Percentiles rank a stretch among this genome's conserved stretches.
phyloP scores from a whole-genome alignment of 2,113 vertebrate genomes.

The Empidonax alnorum region DNA sequence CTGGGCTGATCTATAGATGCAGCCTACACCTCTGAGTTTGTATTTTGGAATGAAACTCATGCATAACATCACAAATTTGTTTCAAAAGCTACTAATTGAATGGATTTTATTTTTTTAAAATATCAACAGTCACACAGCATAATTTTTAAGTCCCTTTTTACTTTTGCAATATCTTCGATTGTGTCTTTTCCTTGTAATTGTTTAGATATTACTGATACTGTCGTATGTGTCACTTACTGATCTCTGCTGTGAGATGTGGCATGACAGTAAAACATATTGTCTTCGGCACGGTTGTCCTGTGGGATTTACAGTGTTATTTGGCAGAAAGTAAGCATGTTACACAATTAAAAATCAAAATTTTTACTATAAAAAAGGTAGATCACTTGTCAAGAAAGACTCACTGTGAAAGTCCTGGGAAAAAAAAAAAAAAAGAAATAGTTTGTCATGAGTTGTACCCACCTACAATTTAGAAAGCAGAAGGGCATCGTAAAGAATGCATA shows the following conservation, averaged over 20 bases:
- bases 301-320: not conserved
- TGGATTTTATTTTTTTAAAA: not conserved
- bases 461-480: not conserved
- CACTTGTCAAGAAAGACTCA: not conserved
- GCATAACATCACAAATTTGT: not conserved
- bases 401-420: not conserved
- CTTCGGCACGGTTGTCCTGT: not conserved
- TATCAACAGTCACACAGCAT: not conserved
- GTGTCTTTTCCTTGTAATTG: not conserved
- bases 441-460: not conserved
- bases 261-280: not conserved
- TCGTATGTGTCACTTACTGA: not conserved
- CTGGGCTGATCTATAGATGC: not conserved
- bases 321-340: not conserved
- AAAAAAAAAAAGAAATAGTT: not conserved
- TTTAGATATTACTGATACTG: not conserved
- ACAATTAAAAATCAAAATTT: not conserved
- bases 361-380: not conserved
- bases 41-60: not conserved
- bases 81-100: not conserved
- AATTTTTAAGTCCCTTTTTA: not conserved
- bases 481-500: not conserved
- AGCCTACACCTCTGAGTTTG: not conserved
- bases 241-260: not conserved
- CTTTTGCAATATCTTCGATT: not conserved